Conservation (phyloP, 2,888 invertebrate genomes). For the Uropetala carovei region DNA sequence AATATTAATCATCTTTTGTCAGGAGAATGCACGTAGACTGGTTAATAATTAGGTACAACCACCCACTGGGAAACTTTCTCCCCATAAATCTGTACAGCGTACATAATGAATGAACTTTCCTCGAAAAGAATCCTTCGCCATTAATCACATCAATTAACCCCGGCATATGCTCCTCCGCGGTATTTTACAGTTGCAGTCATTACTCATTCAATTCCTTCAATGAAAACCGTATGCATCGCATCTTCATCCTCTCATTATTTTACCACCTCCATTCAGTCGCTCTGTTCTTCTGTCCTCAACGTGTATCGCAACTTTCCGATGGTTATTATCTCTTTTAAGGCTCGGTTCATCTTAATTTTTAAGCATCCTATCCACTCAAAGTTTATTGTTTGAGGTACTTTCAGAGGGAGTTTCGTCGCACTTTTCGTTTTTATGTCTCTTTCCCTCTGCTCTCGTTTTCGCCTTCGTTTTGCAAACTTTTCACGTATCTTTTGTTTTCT, state of each 20-base stretch:
- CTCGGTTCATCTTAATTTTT: no score
- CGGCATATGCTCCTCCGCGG: not conserved
- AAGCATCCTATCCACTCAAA: no score
- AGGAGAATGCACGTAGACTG: not conserved
- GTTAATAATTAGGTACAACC: conserved; percentile 5
- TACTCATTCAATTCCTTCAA: conserved; percentile 29
- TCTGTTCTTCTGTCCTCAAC: no score
- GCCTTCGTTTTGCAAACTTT: no score
- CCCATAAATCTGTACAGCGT: not conserved
- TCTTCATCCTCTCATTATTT: conserved; percentile 9
- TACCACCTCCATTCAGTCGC: no score
- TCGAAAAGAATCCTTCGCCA: not conserved
- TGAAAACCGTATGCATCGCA: not conserved
- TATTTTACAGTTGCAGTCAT: not conserved
- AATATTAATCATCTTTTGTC: not conserved
- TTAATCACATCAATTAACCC: conserved; percentile 14
- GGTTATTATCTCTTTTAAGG: no score
- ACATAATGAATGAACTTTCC: not conserved
- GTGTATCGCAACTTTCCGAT: no score
- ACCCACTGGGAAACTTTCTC: not conserved
- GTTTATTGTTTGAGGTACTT: no score
- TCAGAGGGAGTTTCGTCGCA: no score
- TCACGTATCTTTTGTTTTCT: no score
- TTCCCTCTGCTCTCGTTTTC: no score
- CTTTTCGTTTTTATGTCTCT: no score